Conservation (phyloP, 2,113 vertebrate species). For the Vulpes lagopus region DNA sequence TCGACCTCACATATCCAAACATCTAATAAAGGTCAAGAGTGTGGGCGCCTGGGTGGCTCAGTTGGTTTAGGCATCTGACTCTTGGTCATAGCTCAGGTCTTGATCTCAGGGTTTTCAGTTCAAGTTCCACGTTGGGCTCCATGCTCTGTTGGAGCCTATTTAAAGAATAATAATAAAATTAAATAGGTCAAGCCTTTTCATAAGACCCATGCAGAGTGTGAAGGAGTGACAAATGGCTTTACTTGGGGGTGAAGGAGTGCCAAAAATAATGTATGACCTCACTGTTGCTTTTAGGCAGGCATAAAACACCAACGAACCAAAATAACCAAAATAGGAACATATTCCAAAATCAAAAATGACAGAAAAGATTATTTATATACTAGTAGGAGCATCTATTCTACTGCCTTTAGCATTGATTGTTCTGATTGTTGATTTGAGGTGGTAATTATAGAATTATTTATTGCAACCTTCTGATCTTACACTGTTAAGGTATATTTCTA, state of each 20-base stretch:
- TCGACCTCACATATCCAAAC: not conserved
- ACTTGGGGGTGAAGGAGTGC: not conserved
- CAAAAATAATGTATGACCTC: not conserved
- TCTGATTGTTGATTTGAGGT: not conserved
- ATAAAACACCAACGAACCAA: slow-evolving; percentile 5
- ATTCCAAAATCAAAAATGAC: slow-evolving; percentile 16
- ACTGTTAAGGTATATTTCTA: slow-evolving; percentile 11
- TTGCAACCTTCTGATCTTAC: not conserved
- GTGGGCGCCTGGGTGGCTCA: not conserved
- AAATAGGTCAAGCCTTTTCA: not conserved
- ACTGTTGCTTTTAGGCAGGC: not conserved
- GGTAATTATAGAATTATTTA: slow-evolving; percentile 14
- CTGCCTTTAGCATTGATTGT: not conserved
- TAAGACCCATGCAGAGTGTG: not conserved
- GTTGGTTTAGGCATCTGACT: not conserved
- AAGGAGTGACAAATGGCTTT: not conserved
- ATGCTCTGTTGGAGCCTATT: not conserved
- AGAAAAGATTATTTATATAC: not conserved
- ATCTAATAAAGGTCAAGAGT: not conserved
- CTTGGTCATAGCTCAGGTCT: not conserved
- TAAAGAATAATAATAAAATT: not conserved
- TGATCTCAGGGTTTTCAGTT: not conserved
- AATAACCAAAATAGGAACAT: not conserved
- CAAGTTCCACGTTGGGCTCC: not conserved
- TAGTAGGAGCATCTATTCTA: not conserved